A percentile compares a stretch with the other conserved stretches of the same genome.
Conservation (phyloP, 2,113 vertebrate species). For the Cephalopterus ornatus region DNA sequence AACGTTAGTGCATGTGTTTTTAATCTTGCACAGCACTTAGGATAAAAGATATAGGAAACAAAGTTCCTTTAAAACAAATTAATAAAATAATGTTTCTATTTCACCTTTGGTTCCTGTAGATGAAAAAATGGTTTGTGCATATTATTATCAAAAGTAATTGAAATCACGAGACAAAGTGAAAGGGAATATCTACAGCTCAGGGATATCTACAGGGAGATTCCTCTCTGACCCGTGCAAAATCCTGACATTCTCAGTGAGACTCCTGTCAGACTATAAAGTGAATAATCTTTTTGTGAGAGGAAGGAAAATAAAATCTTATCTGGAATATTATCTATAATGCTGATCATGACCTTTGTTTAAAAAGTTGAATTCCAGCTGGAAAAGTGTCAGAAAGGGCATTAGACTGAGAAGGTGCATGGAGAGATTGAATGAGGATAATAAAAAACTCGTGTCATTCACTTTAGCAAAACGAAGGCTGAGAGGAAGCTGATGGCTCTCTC, state of each 20-base stretch:
- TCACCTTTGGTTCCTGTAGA: conserved; percentile 31
- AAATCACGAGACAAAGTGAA: conserved; percentile 12
- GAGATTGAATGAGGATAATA: not conserved
- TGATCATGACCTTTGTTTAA: not conserved
- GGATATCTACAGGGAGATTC: too few relatives aligned
- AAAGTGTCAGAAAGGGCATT: not conserved
- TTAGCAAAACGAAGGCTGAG: not conserved
- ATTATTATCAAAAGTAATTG: conserved; percentile 43
- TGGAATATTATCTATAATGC: not conserved
- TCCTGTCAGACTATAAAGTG: not conserved
- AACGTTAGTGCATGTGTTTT: not conserved
- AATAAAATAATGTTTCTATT: conserved; percentile 55
- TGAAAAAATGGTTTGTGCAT: not conserved
- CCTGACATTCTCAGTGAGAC: not conserved
- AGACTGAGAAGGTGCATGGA: not conserved
- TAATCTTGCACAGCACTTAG: conserved; percentile 9
- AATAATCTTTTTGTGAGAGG: not conserved
- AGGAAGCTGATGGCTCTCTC: not conserved
- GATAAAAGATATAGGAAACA: conserved; percentile 17
- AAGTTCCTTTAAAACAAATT: conserved; percentile 42
- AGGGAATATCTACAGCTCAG: not conserved
- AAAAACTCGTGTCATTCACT: not conserved
- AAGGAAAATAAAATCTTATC: conserved; percentile 13
- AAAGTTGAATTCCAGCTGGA: not conserved
- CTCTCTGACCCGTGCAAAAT: not conserved